phyloP scores from a whole-genome alignment of 1,140 invertebrate species.

The Euwallacea similis region DNA sequence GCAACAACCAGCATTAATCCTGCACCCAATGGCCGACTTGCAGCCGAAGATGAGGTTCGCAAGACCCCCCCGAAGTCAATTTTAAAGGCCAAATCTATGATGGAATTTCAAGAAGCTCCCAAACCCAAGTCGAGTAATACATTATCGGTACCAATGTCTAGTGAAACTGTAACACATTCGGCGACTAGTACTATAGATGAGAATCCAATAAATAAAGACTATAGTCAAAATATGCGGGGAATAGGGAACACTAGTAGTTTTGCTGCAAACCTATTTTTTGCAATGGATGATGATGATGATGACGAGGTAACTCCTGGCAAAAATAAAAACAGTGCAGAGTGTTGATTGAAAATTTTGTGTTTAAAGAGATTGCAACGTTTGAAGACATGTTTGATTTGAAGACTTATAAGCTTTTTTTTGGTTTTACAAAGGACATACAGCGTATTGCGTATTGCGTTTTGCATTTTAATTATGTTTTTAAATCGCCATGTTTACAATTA shows the following conservation, averaged over 20 bases:
- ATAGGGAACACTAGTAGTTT: conserved; percentile 41
- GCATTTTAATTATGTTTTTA: neutral
- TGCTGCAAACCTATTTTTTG: conserved; percentile 50
- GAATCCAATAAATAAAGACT: neutral
- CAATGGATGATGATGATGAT: conserved; percentile 28
- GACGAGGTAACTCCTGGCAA: conserved; percentile 17
- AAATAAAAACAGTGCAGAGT: conserved; percentile 24
- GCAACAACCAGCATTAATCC: conserved; percentile 23
- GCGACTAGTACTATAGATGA: neutral
- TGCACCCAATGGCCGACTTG: neutral
- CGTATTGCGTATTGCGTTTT: neutral
- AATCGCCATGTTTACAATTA: neutral
- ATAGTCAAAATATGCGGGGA: conserved; percentile 8
- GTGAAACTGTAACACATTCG: neutral
- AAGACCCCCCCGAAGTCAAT: conserved; percentile 24
- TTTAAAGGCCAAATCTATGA: conserved; percentile 19
- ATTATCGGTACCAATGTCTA: too few species aligned
- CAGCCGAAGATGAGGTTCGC: neutral
- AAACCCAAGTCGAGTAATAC: neutral
- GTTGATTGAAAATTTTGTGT: conserved; percentile 11
- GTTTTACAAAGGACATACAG: neutral
- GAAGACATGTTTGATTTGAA: neutral
- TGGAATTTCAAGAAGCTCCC: neutral
- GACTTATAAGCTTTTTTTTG: neutral
- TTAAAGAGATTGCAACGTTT: too few species aligned